These are phyloP conservation scores for human DNA, from an alignment of 2,113 vertebrate genomes.

Conservation along the genomic window GRCh38 chr22:44194001-44194500, in stretches of 20 bases:
- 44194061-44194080: rapidly evolving
- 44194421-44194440: too few species aligned
- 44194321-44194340: background rate
- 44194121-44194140: rapidly evolving
- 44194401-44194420: background rate
- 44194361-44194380: background rate
- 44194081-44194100: background rate
- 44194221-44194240: background rate
- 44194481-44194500: too few species aligned
- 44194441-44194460: background rate
- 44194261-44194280: rapidly evolving
- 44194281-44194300: background rate
- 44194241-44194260: too few species aligned
- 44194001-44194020: rapidly evolving
- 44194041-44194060: rapidly evolving
- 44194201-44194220: background rate
- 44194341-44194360: background rate
- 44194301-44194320: background rate
- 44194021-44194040: background rate
- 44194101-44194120: background rate
- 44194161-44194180: background rate
- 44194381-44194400: background rate
- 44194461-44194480: too few species aligned
- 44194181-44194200: background rate
- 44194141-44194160: background rate